Conservation (phyloP, 2,888 invertebrate genomes). For the Therioaphis trifolii region DNA sequence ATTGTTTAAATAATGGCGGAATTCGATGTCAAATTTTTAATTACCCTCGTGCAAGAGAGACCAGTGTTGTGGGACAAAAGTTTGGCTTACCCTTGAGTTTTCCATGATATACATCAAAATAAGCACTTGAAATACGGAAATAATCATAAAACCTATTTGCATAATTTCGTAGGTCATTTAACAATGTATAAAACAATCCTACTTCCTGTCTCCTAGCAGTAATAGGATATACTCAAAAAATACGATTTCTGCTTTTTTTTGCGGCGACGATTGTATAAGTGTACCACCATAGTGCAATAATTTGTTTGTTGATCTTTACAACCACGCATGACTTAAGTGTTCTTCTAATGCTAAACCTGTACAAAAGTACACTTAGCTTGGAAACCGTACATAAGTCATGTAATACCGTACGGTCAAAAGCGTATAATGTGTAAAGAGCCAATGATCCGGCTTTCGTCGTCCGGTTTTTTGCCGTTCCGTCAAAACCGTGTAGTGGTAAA, state of each 20-base stretch:
- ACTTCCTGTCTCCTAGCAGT: constrained; percentile 37
- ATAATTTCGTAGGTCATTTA: constrained; percentile 34
- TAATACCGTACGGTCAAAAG: too few relatives aligned
- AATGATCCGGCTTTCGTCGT: too few relatives aligned
- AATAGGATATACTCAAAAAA: constrained; percentile 50
- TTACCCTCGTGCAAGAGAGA: too few relatives aligned
- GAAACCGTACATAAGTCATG: too few relatives aligned
- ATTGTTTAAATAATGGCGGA: too few relatives aligned
- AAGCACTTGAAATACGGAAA: constrained; percentile 58
- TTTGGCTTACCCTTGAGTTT: too few relatives aligned
- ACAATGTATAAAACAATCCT: constrained; percentile 32
- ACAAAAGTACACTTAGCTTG: background rate
- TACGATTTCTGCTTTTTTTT: constrained; percentile 48
- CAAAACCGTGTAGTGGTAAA: too few relatives aligned
- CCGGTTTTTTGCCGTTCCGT: too few relatives aligned
- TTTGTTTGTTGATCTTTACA: constrained; percentile 17
- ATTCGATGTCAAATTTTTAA: too few relatives aligned
- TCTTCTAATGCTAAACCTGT: constrained; percentile 3
- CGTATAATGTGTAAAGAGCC: too few relatives aligned
- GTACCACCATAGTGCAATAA: background rate
- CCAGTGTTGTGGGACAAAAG: too few relatives aligned
- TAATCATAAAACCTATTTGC: constrained; percentile 55
- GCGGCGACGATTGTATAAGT: constrained; percentile 23
- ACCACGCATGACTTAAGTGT: constrained; percentile 10
- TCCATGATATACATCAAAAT: too few relatives aligned